Conservation (phyloP, 2,888 invertebrate species). For the Chirona hameri region DNA sequence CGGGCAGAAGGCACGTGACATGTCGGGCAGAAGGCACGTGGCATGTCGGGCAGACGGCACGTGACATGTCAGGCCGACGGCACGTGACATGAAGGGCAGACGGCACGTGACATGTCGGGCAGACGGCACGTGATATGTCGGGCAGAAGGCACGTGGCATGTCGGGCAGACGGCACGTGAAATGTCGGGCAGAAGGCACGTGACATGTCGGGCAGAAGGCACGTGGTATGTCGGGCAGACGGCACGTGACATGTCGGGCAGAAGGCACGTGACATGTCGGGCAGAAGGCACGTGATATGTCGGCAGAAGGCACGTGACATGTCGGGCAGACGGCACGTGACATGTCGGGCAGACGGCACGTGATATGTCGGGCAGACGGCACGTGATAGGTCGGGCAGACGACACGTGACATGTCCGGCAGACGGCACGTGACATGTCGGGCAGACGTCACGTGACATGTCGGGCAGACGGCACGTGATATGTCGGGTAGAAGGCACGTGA, state of each 20-base stretch:
- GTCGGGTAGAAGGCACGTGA: not conserved
- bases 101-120: not conserved
- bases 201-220: too few species aligned
- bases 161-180: too few species aligned
- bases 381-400: too few species aligned
- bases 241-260: not conserved
- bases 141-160: not conserved
- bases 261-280: not conserved
- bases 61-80: not conserved
- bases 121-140: not conserved
- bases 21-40: too few species aligned
- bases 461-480: not conserved
- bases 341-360: too few species aligned
- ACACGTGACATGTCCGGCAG: not conserved
- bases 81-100: not conserved
- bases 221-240: not conserved
- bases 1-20: too few species aligned
- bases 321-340: not conserved
- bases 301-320: not conserved
- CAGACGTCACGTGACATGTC: not conserved
- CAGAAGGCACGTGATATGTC: not conserved
- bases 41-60: too few species aligned
- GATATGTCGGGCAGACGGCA: too few species aligned
- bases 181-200: too few species aligned
- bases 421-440: not conserved